Base-by-base conservation (phyloP, 2,888 invertebrate genomes). In the Atethmia centrago region DNA sequence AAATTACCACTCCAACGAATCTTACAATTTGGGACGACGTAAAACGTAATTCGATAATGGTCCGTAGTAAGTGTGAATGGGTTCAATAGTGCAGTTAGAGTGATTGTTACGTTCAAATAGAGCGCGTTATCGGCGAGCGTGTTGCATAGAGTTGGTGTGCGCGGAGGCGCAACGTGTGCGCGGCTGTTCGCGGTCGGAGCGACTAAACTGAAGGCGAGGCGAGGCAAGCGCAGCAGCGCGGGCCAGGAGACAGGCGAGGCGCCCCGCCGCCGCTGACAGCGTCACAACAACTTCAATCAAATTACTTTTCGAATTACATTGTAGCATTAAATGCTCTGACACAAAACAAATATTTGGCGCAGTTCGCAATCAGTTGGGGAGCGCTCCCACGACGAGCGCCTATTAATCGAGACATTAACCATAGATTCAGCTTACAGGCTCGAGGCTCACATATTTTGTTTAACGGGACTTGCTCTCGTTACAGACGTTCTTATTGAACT, bases 301-400 rank as follows among this genome's bases (percentile, higher is more conserved):
- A 94, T 94, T 92, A 93, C 92, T 93, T 95, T 95, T 93, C 92
- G 90, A 92, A 93, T 89, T 89, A 90, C 89, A 92, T 91, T 93
- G 90, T 91, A 87, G 81, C 80, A 88, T 86, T 90, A 89, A 90
- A 89, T 85, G 81, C 76, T 53, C n/a, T 88, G 90, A 91, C 90
- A 92, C 89, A 85, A 91, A 92, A 92, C 90, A 92, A 93, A 93
- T 91, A 88, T 69, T 87, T 86, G 86, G 86, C 72, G 85, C 85
- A 91, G 87, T 77, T 85, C 85, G 91, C 91, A 92, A 92, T 91
- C 82, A 85, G 78, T 80, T 74, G 84, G 25, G 28, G 77, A 88
- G 67, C 89, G 88, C 90, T 95, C 94, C 91, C 94, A 94, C 93
- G 94, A 93, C 88, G 90, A 88, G 88, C 88, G 88, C 90, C 90